These are phyloP conservation scores for Hoplostethus mediterraneus DNA, from an alignment of 2,797 vertebrate genomes.

Conservation along the genomic window DNA sequence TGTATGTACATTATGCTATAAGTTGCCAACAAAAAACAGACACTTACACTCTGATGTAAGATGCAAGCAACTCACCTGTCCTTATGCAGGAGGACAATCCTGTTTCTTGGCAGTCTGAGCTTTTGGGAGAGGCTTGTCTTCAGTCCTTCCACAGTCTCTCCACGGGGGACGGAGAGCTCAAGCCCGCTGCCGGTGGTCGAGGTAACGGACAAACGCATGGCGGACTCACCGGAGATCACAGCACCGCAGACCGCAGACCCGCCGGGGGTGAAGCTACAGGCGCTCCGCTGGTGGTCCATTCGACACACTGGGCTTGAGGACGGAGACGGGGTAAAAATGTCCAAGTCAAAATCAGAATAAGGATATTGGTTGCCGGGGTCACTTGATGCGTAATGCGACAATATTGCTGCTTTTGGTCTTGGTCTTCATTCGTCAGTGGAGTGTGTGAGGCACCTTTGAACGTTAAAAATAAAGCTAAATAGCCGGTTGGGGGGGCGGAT, in stretches of 20 bases:
- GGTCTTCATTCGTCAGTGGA: conserved; percentile 29
- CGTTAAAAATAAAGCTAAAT: not conserved
- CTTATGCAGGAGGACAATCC: conserved; percentile 90
- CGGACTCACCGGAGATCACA: conserved; percentile 74
- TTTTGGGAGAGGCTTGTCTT: conserved; percentile 88
- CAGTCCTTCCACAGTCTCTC: conserved; percentile 92
- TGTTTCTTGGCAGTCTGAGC: conserved; percentile 89
- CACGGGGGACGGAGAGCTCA: conserved; percentile 88
- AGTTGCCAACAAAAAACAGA: not conserved
- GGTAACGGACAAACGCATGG: conserved; percentile 87
- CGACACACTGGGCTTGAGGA: conserved; percentile 35
- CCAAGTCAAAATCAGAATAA: conserved; percentile 7
- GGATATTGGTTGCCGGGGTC: not conserved
- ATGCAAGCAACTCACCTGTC: conserved; percentile 86
- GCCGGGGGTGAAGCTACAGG: conserved; percentile 80
- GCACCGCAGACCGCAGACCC: conserved; percentile 30
- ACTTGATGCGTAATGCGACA: not conserved
- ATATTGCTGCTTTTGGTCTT: not conserved
- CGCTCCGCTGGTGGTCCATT: conserved; percentile 85
- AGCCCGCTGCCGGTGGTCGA: conserved; percentile 92
- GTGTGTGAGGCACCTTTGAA: conserved; percentile 5
- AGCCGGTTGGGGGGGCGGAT: too few species aligned
- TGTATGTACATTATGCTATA: too few species aligned
- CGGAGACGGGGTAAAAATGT: not conserved
- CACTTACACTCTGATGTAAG: too few species aligned